Conservation (phyloP, 1,140 invertebrate species). For the Agrypnia vestita region DNA sequence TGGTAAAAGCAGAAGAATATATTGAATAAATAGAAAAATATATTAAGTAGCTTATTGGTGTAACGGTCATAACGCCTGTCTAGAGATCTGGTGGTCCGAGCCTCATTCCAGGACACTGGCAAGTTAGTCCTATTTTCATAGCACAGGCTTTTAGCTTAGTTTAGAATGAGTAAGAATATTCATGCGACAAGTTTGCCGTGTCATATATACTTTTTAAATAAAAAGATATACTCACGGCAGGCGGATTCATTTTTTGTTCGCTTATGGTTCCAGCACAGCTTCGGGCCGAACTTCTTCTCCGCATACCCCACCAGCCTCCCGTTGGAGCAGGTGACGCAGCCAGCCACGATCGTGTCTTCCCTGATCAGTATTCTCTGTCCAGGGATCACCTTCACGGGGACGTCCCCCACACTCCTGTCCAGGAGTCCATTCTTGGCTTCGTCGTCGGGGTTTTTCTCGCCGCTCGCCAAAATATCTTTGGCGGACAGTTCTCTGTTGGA, state of each 20-base stretch:
- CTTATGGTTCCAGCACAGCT: conserved; percentile 52
- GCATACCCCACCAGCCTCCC: conserved; percentile 52
- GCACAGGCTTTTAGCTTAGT: no score
- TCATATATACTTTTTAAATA: no score
- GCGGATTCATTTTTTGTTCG: conserved; percentile 46
- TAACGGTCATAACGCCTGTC: no score
- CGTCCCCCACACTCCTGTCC: neutral
- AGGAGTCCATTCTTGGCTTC: conserved; percentile 8
- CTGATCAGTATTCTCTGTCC: conserved; percentile 42
- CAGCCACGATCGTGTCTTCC: conserved; percentile 45
- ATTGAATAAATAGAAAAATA: no score
- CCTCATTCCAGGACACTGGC: no score
- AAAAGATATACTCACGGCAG: conserved; percentile 44
- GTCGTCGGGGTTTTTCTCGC: neutral
- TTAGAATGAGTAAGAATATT: no score
- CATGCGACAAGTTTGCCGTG: no score
- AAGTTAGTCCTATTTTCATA: no score
- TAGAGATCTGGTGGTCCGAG: no score
- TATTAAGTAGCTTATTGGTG: no score
- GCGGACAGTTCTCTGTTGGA: conserved; percentile 24
- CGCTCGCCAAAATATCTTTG: conserved; percentile 27
- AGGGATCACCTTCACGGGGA: conserved; percentile 42
- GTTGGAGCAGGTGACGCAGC: conserved; percentile 41
- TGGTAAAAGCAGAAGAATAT: no score
- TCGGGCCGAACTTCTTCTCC: conserved; percentile 48